Conservation (phyloP, 2,113 vertebrate genomes). For the Vidua macroura region DNA sequence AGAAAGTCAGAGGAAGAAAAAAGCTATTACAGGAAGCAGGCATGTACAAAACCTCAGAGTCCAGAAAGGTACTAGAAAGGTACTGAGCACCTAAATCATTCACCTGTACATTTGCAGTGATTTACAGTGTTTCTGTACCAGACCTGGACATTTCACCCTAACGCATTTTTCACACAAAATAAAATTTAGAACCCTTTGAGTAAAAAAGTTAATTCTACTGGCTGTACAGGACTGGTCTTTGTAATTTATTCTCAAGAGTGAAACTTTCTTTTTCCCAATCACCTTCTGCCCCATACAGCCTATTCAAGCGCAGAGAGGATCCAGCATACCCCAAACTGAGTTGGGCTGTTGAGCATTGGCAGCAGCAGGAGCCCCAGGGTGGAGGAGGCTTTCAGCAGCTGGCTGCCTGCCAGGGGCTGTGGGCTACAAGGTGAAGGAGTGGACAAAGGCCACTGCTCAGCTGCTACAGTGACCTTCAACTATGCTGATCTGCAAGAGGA, state of each 20-base stretch:
- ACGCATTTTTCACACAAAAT: background rate
- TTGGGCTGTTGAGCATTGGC: rapidly evolving
- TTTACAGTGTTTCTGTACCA: background rate
- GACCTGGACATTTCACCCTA: background rate
- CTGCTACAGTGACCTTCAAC: constrained; percentile 28
- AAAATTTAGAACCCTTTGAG: background rate
- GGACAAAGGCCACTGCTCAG: constrained; percentile 29
- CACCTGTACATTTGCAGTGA: background rate
- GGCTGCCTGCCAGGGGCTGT: background rate
- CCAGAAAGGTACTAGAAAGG: background rate
- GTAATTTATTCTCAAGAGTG: background rate
- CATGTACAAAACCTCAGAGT: background rate
- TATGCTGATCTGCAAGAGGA: background rate
- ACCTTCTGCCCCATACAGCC: background rate
- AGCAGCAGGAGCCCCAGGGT: background rate
- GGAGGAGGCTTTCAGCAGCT: background rate
- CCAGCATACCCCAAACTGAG: background rate
- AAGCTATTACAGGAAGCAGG: background rate
- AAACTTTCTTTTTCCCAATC: background rate
- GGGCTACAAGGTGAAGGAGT: background rate
- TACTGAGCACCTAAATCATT: background rate
- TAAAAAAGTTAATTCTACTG: background rate
- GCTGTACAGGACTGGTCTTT: background rate
- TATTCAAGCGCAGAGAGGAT: background rate
- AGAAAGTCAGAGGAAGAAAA: background rate